Conservation (phyloP, 2,888 invertebrate species). For the Drosophila differens region DNA sequence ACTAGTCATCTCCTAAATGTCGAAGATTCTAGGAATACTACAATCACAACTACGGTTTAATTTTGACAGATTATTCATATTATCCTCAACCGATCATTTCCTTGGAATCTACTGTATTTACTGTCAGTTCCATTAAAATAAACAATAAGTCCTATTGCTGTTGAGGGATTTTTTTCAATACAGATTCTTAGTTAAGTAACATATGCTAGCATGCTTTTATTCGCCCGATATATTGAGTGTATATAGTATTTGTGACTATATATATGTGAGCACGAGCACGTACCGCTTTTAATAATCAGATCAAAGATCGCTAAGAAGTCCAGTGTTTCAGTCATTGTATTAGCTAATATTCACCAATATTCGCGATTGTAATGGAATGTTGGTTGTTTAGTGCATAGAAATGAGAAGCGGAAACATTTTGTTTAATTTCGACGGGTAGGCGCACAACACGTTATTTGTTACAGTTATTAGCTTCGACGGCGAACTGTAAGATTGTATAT, state of each 20-base stretch:
- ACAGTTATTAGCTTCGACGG: conserved; percentile 34
- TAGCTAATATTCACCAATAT: conserved; percentile 24
- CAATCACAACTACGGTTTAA: neutral
- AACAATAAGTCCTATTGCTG: neutral
- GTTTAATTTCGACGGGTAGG: conserved; percentile 24
- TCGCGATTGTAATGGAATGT: conserved; percentile 24
- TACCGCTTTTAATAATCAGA: conserved; percentile 73
- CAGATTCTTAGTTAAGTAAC: neutral
- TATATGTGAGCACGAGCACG: conserved; percentile 32
- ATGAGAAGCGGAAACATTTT: conserved; percentile 49
- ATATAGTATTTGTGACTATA: neutral
- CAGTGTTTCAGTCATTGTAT: conserved; percentile 65
- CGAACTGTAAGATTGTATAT: conserved; percentile 59
- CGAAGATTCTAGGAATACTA: neutral
- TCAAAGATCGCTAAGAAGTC: conserved; percentile 77
- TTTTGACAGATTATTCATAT: neutral
- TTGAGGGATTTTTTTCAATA: neutral
- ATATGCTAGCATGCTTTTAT: neutral
- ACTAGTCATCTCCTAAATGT: neutral
- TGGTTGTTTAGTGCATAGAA: conserved; percentile 24
- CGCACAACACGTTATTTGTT: conserved; percentile 43
- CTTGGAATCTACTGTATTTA: neutral
- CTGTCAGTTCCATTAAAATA: neutral
- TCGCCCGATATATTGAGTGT: neutral
- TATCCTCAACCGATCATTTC: neutral